Conservation (phyloP, 2,888 invertebrate genomes). For the Coenonympha arcania region DNA sequence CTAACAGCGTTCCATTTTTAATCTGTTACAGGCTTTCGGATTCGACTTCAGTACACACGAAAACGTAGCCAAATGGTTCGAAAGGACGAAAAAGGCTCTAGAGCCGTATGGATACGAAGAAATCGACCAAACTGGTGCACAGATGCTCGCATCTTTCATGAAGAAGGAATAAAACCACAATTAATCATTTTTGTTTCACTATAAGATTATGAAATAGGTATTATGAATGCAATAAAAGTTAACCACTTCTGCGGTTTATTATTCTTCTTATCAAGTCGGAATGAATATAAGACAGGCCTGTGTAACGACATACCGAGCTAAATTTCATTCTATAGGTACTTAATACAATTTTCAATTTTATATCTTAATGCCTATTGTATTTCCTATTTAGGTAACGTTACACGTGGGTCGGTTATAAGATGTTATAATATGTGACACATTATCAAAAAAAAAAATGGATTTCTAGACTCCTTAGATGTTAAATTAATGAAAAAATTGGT, state of each 20-base stretch:
- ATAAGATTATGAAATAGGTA: too few species aligned
- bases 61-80: constrained; percentile 77
- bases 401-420: too few species aligned
- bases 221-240: constrained; percentile 33
- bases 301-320: neutral
- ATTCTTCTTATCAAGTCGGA: constrained; percentile 35
- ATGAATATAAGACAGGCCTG: too few species aligned
- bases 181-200: constrained; percentile 12
- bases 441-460: too few species aligned
- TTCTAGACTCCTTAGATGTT: too few species aligned
- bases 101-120: constrained; percentile 80
- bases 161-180: constrained; percentile 48
- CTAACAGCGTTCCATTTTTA: too few species aligned
- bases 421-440: too few species aligned
- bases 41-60: constrained; percentile 73
- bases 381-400: too few species aligned
- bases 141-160: constrained; percentile 69
- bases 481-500: too few species aligned
- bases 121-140: constrained; percentile 75
- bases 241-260: constrained; percentile 30
- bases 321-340: neutral
- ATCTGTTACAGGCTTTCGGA: constrained; percentile 61
- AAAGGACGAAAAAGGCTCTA: constrained; percentile 77
- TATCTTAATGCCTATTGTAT: too few species aligned
- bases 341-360: too few species aligned